Conservation (phyloP, 2,113 vertebrate species). For the Sakesphorus luctuosus region DNA sequence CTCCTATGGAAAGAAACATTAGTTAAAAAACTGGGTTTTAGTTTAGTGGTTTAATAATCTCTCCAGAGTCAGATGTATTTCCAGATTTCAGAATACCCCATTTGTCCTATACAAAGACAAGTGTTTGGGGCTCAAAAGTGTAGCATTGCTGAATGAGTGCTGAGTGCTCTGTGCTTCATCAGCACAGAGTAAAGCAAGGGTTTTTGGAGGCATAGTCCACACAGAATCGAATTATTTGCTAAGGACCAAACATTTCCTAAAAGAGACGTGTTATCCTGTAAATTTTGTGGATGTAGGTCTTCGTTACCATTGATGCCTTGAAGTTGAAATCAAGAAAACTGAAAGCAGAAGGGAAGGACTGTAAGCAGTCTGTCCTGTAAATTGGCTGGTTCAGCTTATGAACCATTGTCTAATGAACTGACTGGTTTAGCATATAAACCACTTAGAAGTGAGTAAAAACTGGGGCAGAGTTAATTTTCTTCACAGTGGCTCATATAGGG, state of each 20-base stretch:
- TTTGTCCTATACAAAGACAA: neutral
- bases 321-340: neutral
- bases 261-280: neutral
- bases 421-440: neutral
- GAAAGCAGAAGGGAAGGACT: neutral
- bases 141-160: neutral
- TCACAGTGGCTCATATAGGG: no score
- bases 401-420: neutral
- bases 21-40: neutral
- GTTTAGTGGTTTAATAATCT: neutral
- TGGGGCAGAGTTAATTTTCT: no score
- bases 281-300: neutral
- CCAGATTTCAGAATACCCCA: neutral
- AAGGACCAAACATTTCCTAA: neutral
- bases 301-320: neutral
- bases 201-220: neutral
- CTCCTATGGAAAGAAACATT: neutral
- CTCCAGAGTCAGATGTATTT: neutral
- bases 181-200: neutral
- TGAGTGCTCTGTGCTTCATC: neutral
- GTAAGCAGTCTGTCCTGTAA: neutral
- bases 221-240: neutral
- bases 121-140: neutral
- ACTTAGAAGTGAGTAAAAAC: neutral
- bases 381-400: neutral